These are phyloP conservation scores for Onychostruthus taczanowskii DNA, from an alignment of 2,113 vertebrate genomes.

Conservation along the genomic window DNA sequence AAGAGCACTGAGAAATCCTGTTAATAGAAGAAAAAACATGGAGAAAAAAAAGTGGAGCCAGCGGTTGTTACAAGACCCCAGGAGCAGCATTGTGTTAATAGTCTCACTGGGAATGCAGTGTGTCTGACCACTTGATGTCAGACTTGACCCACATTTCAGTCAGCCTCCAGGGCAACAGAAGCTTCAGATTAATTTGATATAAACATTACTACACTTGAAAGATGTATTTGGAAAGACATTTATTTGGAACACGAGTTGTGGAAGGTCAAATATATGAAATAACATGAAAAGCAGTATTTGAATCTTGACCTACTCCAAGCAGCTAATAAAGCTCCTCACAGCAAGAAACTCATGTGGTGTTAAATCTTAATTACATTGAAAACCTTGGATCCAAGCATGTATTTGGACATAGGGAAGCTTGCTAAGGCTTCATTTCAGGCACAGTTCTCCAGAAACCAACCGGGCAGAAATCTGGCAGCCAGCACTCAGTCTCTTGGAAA, in stretches of 20 bases:
- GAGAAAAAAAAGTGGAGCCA: not conserved
- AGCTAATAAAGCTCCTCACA: not conserved
- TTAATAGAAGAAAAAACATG: not conserved
- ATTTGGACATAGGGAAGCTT: not conserved
- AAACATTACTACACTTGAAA: not conserved
- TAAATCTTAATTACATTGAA: not conserved
- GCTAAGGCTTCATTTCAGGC: not conserved
- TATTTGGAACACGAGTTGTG: not conserved
- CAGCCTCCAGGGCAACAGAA: conserved; percentile 7
- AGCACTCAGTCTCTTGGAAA: not conserved
- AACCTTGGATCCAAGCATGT: not conserved
- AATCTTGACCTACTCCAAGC: conserved; percentile 5
- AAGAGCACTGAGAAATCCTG: not conserved
- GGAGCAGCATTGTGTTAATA: not conserved
- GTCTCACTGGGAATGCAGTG: conserved; percentile 30
- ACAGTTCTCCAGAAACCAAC: not conserved
- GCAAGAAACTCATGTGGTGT: not conserved
- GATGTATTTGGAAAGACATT: not conserved
- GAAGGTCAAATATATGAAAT: conserved; percentile 12
- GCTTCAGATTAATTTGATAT: conserved; percentile 6
- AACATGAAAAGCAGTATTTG: not conserved
- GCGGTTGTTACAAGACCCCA: not conserved
- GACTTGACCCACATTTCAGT: conserved; percentile 57
- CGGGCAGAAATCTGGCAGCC: not conserved
- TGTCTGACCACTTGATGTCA: conserved; percentile 67